Conservation (phyloP, 2,888 invertebrate genomes). For the Prenolepis imparis region DNA sequence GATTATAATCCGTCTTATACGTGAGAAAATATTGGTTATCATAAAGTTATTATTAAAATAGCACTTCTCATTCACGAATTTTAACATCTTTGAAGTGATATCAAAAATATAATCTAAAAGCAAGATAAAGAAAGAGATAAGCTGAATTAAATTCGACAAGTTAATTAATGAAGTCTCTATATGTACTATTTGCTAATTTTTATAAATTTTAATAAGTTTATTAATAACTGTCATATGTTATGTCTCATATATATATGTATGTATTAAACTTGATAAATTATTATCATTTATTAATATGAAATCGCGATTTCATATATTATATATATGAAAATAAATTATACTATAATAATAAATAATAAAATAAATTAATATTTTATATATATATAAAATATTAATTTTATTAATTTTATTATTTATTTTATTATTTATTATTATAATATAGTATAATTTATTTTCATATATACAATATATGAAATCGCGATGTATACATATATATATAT, state of each 20-base stretch:
- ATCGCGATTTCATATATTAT: background rate
- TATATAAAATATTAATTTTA: too few relatives aligned
- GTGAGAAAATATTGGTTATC: background rate
- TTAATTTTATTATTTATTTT: too few relatives aligned
- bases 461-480: too few relatives aligned
- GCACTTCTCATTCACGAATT: background rate
- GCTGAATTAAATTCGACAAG: background rate
- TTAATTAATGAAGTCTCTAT: background rate
- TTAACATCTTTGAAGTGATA: background rate
- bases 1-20: background rate
- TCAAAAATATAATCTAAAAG: background rate
- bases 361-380: too few relatives aligned
- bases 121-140: slow-evolving; percentile 3
- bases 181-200: background rate
- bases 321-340: background rate
- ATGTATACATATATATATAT: too few relatives aligned
- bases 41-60: slow-evolving; percentile 2
- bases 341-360: too few relatives aligned
- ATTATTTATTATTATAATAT: too few relatives aligned
- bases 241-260: background rate
- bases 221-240: slow-evolving; percentile 1
- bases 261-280: background rate
- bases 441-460: background rate
- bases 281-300: background rate
- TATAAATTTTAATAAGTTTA: background rate